phyloP scores from a whole-genome alignment of 2,797 vertebrate species.

The Muraenolepis orangiensis region DNA sequence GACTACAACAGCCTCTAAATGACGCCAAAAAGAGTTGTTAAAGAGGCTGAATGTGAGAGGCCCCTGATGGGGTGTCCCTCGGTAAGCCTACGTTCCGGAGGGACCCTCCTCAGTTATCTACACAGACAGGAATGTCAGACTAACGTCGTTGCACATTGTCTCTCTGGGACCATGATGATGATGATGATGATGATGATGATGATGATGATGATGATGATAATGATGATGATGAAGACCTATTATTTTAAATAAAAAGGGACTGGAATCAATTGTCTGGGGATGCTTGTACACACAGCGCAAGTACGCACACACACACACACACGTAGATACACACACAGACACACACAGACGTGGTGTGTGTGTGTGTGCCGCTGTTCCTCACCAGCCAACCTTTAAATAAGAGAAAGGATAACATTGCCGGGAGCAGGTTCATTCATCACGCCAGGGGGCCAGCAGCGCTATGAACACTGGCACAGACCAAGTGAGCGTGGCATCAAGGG shows the following conservation, averaged over 20 bases:
- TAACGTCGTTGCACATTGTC: background rate
- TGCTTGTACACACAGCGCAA: background rate
- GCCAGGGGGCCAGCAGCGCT: background rate
- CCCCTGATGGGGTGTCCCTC: background rate
- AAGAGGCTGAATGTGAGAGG: background rate
- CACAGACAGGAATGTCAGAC: too few species aligned
- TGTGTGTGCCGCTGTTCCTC: constrained; percentile 1
- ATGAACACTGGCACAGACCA: background rate
- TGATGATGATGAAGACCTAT: too few species aligned
- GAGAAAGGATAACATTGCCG: background rate
- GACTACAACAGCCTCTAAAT: background rate
- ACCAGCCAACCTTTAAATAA: background rate
- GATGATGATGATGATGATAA: too few species aligned
- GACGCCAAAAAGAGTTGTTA: background rate
- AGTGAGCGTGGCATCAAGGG: background rate
- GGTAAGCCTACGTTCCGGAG: too few species aligned
- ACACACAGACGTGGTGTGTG: background rate
- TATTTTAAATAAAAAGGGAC: too few species aligned
- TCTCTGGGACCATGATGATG: background rate
- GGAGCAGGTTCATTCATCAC: background rate
- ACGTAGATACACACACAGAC: background rate
- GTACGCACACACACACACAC: background rate
- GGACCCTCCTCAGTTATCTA: too few species aligned
- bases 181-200: too few species aligned
- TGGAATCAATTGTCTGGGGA: background rate